These are phyloP conservation scores for Triplophysa rosa DNA, from an alignment of 2,113 vertebrate species.

Conservation along the genomic window DNA sequence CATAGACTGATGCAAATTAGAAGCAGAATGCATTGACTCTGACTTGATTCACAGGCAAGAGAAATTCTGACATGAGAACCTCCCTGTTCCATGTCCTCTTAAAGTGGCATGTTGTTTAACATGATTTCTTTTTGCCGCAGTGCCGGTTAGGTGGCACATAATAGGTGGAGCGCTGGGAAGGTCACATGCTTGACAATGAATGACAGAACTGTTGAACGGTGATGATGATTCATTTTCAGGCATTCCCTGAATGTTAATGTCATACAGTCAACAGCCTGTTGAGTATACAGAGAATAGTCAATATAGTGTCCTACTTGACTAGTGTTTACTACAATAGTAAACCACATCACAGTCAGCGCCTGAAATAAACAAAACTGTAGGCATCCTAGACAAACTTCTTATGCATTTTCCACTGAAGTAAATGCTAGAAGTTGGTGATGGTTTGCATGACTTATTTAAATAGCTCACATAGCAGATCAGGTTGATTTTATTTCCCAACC, in stretches of 20 bases:
- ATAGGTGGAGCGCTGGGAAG: neutral
- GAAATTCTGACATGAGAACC: constrained; percentile 2
- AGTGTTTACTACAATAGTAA: too few species aligned
- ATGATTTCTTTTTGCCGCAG: neutral
- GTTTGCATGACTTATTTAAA: too few species aligned
- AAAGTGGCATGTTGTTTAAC: neutral
- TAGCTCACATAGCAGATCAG: too few species aligned
- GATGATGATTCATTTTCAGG: constrained; percentile 2
- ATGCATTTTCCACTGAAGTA: too few species aligned
- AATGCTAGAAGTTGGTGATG: too few species aligned
- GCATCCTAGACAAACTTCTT: too few species aligned
- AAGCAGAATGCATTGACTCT: neutral
- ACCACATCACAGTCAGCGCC: too few species aligned
- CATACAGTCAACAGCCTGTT: neutral
- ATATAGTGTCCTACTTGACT: too few species aligned
- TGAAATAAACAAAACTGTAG: too few species aligned
- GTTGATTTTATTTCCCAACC: too few species aligned
- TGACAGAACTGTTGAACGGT: neutral
- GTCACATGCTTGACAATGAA: constrained; percentile 6
- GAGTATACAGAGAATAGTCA: neutral
- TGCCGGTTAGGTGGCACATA: constrained; percentile 7
- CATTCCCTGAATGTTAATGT: neutral
- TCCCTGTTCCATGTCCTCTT: neutral
- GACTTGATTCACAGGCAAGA: neutral
- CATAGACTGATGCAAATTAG: constrained; percentile 14